A percentile compares a stretch with the other conserved stretches of the same genome.
These are phyloP conservation scores for Oryzias celebensis DNA, from an alignment of 2,113 vertebrate genomes.

Conservation along the genomic window DNA sequence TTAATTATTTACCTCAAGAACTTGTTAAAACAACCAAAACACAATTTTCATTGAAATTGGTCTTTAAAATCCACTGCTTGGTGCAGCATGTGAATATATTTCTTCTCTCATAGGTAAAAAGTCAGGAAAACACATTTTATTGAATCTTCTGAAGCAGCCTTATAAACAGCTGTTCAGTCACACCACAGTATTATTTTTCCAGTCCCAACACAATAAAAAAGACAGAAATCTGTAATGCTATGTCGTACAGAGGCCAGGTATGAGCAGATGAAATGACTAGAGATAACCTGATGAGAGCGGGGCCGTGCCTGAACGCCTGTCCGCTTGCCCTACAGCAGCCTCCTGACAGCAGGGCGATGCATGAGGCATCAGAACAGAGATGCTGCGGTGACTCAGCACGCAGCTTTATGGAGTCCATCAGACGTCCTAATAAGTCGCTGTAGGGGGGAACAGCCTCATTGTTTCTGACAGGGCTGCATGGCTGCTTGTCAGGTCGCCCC, in stretches of 20 bases:
- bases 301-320: conserved; percentile 24
- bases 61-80: too few species aligned
- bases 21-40: too few species aligned
- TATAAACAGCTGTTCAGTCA: too few species aligned
- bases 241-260: not conserved
- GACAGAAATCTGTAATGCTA: not conserved
- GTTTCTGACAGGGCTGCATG: conserved; percentile 23
- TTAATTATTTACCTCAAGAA: too few species aligned
- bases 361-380: conserved; percentile 52
- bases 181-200: too few species aligned
- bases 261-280: conserved; percentile 1
- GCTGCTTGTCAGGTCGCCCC: conserved; percentile 36
- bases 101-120: too few species aligned
- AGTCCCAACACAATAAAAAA: conserved; percentile 1
- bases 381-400: conserved; percentile 70
- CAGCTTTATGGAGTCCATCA: conserved; percentile 60
- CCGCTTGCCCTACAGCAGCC: conserved; percentile 53
- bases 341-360: conserved; percentile 65
- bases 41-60: too few species aligned
- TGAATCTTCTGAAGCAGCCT: too few species aligned
- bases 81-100: too few species aligned
- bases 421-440: conserved; percentile 54
- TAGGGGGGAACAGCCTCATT: conserved; percentile 35
- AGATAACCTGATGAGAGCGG: not conserved
- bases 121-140: too few species aligned